Percentiles rank a stretch among this genome's conserved stretches.
Evolutionary conservation across 1,140 invertebrate species (phyloP).

Genomic region (Venturia canescens): DNA sequence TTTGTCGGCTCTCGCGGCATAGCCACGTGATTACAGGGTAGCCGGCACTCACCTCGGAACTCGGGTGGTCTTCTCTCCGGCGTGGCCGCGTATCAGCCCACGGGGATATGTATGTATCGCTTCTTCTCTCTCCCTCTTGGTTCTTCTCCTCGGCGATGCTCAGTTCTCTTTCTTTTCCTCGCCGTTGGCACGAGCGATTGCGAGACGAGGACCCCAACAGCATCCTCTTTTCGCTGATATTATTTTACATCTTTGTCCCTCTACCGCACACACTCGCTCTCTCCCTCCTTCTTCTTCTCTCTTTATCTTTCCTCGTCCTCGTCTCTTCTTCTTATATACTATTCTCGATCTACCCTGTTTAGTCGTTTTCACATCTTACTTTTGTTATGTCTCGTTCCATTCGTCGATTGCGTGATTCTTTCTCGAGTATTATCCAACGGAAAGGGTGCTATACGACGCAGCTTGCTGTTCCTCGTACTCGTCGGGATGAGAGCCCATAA

Average conservation of each 20-base stretch:
- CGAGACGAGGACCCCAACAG: constrained; percentile 56
- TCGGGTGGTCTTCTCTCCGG: constrained; percentile 72
- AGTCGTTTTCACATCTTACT: constrained; percentile 23
- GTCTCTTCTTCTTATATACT: background rate
- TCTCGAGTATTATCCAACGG: constrained; percentile 23
- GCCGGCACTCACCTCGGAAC: constrained; percentile 76
- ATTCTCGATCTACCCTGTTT: constrained; percentile 24
- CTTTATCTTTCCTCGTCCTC: constrained; percentile 40
- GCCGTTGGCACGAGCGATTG: constrained; percentile 39
- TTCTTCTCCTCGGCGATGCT: constrained; percentile 7
- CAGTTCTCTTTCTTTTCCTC: background rate
- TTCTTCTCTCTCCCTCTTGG: background rate
- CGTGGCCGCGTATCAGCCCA: constrained; percentile 12
- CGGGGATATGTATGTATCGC: constrained; percentile 47
- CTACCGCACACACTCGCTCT: constrained; percentile 25
- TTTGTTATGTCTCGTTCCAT: constrained; percentile 9
- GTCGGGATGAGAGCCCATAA: background rate
- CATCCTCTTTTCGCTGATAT: constrained; percentile 26
- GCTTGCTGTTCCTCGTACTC: background rate
- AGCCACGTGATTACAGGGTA: constrained; percentile 76
- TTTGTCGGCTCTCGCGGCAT: constrained; percentile 77
- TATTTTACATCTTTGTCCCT: constrained; percentile 29
- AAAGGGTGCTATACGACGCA: background rate
- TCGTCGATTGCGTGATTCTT: constrained; percentile 7
- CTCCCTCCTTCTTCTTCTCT: constrained; percentile 33